phyloP scores from a whole-genome alignment of 2,113 vertebrate species.

The Numenius arquata region DNA sequence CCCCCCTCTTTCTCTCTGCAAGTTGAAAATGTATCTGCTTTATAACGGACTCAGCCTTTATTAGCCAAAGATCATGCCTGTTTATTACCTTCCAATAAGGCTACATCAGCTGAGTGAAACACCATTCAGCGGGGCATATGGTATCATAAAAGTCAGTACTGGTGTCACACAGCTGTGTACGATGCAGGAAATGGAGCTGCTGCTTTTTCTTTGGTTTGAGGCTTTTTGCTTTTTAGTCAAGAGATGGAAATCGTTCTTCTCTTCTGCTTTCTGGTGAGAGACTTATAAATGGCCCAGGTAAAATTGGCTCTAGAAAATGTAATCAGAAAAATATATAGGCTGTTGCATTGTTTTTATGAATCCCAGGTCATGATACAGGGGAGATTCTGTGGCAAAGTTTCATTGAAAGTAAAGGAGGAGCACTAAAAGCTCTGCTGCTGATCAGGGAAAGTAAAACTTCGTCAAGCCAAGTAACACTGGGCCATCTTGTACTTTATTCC shows the following conservation, averaged over 20 bases:
- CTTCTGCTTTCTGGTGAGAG: slow-evolving; percentile 10
- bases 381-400: not conserved
- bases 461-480: not conserved
- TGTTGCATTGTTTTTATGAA: slow-evolving; percentile 16
- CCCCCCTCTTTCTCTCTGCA: not conserved
- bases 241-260: not conserved
- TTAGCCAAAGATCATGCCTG: not conserved
- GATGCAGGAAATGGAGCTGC: not conserved
- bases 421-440: not conserved
- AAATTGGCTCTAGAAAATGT: slow-evolving; percentile 15
- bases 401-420: slow-evolving; percentile 6
- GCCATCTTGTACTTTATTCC: not conserved
- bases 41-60: not conserved
- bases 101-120: not conserved
- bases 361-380: not conserved
- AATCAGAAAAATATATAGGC: slow-evolving; percentile 5
- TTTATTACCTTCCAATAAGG: slow-evolving; percentile 29
- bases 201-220: not conserved
- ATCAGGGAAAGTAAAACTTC: not conserved
- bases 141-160: not conserved
- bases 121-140: not conserved
- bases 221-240: not conserved
- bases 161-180: slow-evolving; percentile 6
- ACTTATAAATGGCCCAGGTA: not conserved
- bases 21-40: not conserved